Evolutionary conservation across 2,113 vertebrate genomes (phyloP).

Genomic region (Amazona vittata): DNA sequence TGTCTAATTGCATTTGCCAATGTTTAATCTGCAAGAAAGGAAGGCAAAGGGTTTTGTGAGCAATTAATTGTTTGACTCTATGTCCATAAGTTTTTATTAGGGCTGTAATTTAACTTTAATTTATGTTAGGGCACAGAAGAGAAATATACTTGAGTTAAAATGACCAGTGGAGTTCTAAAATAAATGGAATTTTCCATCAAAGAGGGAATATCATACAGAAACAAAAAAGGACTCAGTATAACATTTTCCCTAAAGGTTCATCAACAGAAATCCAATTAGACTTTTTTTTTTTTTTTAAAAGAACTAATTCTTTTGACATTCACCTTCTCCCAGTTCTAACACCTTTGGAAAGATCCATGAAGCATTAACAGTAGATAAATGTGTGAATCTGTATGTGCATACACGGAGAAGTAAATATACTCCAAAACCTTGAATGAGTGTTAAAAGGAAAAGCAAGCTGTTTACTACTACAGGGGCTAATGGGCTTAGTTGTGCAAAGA

Average conservation of each 20-base stretch:
- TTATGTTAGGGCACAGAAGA: not conserved
- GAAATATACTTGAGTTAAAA: not conserved
- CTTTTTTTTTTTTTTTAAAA: not conserved
- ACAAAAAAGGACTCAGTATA: not conserved
- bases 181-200: not conserved
- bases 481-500: not conserved
- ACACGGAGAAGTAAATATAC: not conserved
- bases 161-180: not conserved
- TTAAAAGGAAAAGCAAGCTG: not conserved
- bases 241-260: not conserved
- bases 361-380: not conserved
- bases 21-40: conserved; percentile 91
- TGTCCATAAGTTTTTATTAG: conserved; percentile 6
- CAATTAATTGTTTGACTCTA: not conserved
- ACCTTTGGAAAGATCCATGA: not conserved
- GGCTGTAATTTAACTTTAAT: conserved; percentile 5
- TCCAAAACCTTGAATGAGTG: not conserved
- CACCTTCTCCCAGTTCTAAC: not conserved
- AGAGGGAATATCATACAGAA: not conserved
- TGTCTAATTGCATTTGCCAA: conserved; percentile 97
- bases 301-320: not conserved
- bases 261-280: not conserved
- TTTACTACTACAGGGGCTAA: not conserved
- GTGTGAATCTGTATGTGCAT: not conserved
- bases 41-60: conserved; percentile 2